phyloP scores from a whole-genome alignment of 2,888 invertebrate genomes.

The Pristionchus fissidentatus region DNA sequence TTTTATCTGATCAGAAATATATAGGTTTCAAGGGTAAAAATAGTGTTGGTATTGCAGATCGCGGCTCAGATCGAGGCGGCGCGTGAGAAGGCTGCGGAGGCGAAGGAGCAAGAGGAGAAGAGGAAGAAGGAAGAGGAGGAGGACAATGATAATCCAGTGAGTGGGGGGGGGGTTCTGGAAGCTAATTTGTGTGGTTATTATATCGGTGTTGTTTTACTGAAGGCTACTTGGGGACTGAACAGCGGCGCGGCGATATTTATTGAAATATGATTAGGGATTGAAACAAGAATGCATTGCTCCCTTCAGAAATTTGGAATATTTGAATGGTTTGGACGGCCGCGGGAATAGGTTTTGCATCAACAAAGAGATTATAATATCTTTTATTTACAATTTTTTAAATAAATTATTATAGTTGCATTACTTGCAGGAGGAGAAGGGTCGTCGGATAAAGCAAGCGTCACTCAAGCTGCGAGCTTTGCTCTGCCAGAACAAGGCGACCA shows the following conservation, averaged over 20 bases:
- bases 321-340: not conserved
- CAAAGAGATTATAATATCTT: not conserved
- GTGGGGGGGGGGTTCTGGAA: not conserved
- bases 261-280: not conserved
- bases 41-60: slow-evolving; percentile 39
- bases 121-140: not conserved
- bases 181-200: too few relatives aligned
- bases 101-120: not conserved
- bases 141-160: not conserved
- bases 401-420: not conserved
- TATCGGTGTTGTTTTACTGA: not conserved
- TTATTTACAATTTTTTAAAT: not conserved
- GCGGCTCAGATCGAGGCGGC: slow-evolving; percentile 11
- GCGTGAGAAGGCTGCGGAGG: slow-evolving; percentile 9
- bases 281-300: not conserved
- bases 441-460: not conserved
- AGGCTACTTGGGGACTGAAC: not conserved
- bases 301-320: not conserved
- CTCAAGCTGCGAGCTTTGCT: not conserved
- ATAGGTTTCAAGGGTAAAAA: too few relatives aligned
- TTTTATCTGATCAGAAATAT: too few relatives aligned
- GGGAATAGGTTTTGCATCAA: not conserved
- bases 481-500: not conserved
- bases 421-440: slow-evolving; percentile 11
- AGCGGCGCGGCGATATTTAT: too few relatives aligned